A percentile compares a stretch with the other conserved stretches of the same genome.
phyloP scores from a whole-genome alignment of 2,797 vertebrate species.

The Propithecus deckenii region DNA sequence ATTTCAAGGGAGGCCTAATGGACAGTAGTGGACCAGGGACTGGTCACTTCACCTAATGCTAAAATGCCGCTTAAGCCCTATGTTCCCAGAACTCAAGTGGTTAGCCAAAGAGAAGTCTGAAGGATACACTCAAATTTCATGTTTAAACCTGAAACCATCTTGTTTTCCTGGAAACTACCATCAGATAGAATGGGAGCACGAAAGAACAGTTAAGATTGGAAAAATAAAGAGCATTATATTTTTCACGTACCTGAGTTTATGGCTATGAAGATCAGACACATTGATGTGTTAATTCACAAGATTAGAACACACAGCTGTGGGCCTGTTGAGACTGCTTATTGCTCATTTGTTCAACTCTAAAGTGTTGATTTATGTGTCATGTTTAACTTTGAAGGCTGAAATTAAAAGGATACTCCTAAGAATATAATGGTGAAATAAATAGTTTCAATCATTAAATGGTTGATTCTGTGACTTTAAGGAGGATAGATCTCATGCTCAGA shows the following conservation, averaged over 20 bases:
- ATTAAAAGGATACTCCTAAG: background rate
- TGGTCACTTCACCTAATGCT: background rate
- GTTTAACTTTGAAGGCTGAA: slow-evolving; percentile 33
- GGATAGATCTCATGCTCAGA: background rate
- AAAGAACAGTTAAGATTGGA: background rate
- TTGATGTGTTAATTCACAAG: background rate
- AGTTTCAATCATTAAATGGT: background rate
- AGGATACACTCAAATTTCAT: background rate
- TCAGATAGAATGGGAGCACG: background rate
- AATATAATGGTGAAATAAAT: background rate
- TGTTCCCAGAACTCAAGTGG: background rate
- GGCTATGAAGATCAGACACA: background rate
- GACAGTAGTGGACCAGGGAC: background rate
- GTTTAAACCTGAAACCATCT: background rate
- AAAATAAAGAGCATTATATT: background rate
- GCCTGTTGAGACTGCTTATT: background rate
- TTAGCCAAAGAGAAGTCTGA: background rate
- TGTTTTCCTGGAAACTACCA: background rate
- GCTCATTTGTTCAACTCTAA: background rate
- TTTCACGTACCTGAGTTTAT: background rate
- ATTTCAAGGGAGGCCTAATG: background rate
- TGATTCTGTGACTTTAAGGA: background rate
- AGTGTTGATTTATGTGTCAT: background rate
- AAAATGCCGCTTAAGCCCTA: rapidly evolving
- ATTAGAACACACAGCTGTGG: background rate